Percentiles rank a stretch among this genome's conserved stretches.
Conservation (phyloP, 2,113 vertebrate genomes). For the Ceuthmochares aereus region DNA sequence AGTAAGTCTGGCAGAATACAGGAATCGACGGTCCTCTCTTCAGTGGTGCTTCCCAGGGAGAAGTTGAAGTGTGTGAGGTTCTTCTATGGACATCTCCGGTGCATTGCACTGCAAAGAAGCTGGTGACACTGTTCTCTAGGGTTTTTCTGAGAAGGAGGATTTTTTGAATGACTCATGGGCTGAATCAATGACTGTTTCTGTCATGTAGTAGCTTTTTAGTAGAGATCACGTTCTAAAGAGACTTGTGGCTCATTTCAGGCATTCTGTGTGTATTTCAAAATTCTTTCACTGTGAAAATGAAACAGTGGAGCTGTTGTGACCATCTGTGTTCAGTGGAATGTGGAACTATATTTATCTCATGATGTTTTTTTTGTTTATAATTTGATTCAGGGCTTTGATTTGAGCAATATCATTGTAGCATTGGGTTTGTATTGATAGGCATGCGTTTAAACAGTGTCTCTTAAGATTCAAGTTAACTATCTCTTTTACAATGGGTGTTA, state of each 20-base stretch:
- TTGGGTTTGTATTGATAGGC: neutral
- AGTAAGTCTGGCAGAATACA: neutral
- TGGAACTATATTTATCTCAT: neutral
- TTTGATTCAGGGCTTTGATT: neutral
- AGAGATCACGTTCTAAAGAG: neutral
- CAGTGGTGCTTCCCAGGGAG: constrained; percentile 15
- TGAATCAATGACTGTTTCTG: constrained; percentile 23
- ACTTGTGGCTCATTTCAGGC: neutral
- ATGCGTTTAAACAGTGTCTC: neutral
- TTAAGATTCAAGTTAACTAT: neutral
- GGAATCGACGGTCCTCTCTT: constrained; percentile 29
- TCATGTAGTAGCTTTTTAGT: neutral
- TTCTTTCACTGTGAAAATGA: neutral
- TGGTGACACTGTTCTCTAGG: neutral
- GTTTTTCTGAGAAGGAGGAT: neutral
- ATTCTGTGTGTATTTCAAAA: neutral
- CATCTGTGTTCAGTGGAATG: neutral
- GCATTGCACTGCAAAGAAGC: neutral
- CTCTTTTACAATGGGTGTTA: neutral
- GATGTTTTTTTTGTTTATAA: neutral
- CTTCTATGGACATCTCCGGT: constrained; percentile 1
- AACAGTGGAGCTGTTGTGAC: constrained; percentile 6
- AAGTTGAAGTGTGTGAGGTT: neutral
- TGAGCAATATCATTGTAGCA: neutral
- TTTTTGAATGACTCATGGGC: neutral